Base-by-base conservation (phyloP, 2,113 vertebrate species). In the Marcusenius ussheri region DNA sequence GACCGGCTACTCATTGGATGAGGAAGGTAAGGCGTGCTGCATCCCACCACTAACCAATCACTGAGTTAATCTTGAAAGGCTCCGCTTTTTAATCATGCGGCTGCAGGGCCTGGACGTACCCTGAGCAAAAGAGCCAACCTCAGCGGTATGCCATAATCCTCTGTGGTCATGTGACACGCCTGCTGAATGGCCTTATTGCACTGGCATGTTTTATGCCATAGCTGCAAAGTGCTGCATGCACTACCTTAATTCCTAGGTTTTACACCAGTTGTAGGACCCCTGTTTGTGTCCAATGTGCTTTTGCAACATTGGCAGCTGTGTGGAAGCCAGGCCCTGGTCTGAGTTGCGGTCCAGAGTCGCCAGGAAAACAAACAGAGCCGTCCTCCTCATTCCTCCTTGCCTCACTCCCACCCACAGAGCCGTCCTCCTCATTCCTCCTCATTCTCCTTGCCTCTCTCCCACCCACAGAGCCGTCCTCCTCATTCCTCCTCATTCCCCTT, bases 11-110 rank as follows among this genome's bases (percentile, higher is more conserved):
- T 91, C 90, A 46, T 92, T 92, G 90, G 92, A 88, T 21, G 92
- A 94, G 83, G 85, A 91, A 88, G 94, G 94, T 95, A 95, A 96
- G 94, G 90, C 56, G 19, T 39, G 17, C 89, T 90, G 92, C 91
- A 91, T 93, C 92, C 77, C 21, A 58, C 87, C 87, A 85, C 90
- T 91, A 62, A 88, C 35, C n/a, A 89, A 46, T 86, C 47, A 58
- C 86, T 83, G 56, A 39, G 42, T 90, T 88, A 83, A 80, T 88
- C 24, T 90, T 47, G 42, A 88, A 58, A 77, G 89, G 53, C 87
- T 90, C 24, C 58, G 50, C 83, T 50, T 90, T 46, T 19, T 42
- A 21, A 39, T 27, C 24, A 24, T 66, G n/a, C 24, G 62, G 62
- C 62, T 70, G 62, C 10, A 70, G 80, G 90, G 66, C 62, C 24